Evolutionary conservation across 2,797 vertebrate species (phyloP).

Genomic region (Macrochelys suwanniensis): DNA sequence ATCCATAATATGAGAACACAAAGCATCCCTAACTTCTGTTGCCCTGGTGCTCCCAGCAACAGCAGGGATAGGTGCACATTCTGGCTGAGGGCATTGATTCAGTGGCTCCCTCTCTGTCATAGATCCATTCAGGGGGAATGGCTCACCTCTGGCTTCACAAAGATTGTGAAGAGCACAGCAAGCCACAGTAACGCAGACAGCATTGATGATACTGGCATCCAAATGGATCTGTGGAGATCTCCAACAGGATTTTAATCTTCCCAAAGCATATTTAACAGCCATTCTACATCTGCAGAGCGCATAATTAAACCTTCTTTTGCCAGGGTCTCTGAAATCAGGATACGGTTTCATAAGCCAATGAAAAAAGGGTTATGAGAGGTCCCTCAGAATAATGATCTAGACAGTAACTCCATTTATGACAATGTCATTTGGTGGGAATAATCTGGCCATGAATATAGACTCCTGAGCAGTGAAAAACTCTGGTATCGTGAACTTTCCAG

Average conservation of each 20-base stretch:
- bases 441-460: background rate
- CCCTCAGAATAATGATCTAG: background rate
- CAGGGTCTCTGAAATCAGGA: background rate
- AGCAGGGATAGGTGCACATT: background rate
- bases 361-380: background rate
- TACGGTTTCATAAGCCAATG: background rate
- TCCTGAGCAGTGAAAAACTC: background rate
- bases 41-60: background rate
- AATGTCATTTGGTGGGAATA: background rate
- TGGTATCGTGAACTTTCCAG: background rate
- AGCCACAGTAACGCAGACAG: background rate
- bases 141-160: background rate
- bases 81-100: background rate
- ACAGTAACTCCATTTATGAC: background rate
- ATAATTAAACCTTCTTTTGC: background rate
- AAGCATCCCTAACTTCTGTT: background rate
- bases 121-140: background rate
- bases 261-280: background rate
- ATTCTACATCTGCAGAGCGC: background rate
- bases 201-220: background rate
- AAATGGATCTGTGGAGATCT: background rate
- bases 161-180: background rate
- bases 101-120: background rate
- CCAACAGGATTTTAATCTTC: background rate
- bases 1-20: background rate